Conservation (phyloP, 2,113 vertebrate genomes). For the Tychaedon coryphoeus region DNA sequence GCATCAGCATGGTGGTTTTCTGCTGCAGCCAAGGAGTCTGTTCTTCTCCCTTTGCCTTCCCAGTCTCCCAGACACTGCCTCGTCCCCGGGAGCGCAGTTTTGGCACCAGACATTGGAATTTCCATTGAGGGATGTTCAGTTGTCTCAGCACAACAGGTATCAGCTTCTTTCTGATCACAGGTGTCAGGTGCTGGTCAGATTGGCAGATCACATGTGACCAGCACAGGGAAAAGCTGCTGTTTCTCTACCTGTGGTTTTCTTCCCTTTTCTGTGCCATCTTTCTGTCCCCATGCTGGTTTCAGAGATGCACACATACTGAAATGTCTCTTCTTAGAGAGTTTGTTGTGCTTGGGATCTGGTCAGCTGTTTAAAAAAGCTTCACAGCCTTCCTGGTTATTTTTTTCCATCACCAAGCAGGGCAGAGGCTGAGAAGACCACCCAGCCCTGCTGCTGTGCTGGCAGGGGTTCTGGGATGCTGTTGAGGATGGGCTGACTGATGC, state of each 20-base stretch:
- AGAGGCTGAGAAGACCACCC: neutral
- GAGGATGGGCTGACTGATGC: neutral
- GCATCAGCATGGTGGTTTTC: neutral
- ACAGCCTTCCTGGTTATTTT: neutral
- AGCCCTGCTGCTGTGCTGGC: neutral
- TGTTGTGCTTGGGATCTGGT: neutral
- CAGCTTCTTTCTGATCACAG: neutral
- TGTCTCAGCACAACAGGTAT: neutral
- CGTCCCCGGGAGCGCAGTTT: rapidly evolving
- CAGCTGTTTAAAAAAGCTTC: neutral
- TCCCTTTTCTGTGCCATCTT: neutral
- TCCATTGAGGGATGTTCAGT: neutral
- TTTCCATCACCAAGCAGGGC: neutral
- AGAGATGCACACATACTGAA: rapidly evolving
- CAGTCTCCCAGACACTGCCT: rapidly evolving
- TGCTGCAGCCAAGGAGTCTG: neutral
- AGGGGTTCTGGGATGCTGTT: rapidly evolving
- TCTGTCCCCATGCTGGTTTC: neutral
- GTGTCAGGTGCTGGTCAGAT: neutral
- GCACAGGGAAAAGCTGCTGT: neutral
- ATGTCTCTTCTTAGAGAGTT: neutral
- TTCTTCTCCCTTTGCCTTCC: neutral
- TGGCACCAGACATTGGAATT: rapidly evolving
- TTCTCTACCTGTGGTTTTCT: neutral
- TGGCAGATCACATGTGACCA: neutral